Evolutionary conservation across 2,797 vertebrate species (phyloP).

Genomic region (Hydrophis major): DNA sequence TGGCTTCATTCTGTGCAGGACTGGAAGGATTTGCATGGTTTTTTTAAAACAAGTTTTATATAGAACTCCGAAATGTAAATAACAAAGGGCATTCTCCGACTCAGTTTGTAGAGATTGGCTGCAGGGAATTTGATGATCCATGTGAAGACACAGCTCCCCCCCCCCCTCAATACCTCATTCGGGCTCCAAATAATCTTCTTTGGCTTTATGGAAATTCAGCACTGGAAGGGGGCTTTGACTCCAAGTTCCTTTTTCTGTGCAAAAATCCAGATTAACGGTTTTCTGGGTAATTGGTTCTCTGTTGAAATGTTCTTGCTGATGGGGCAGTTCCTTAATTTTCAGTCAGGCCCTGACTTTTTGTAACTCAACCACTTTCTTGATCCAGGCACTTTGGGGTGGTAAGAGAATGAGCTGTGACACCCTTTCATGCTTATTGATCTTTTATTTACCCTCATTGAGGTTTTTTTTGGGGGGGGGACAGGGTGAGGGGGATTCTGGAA

Average conservation of each 20-base stretch:
- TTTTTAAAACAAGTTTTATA: background rate
- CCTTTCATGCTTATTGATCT: background rate
- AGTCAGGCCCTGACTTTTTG: background rate
- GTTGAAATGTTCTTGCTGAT: background rate
- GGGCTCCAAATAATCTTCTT: background rate
- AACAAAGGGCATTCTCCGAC: background rate
- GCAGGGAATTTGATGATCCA: background rate
- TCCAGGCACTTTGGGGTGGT: background rate
- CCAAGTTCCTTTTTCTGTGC: background rate
- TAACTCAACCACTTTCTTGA: background rate
- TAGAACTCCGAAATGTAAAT: background rate
- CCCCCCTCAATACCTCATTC: background rate
- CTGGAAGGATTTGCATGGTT: background rate
- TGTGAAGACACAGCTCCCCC: background rate
- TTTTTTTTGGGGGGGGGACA: background rate
- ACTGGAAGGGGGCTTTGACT: background rate
- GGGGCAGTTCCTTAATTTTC: background rate
- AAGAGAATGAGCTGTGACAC: background rate
- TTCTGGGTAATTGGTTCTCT: background rate
- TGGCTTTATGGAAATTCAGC: background rate
- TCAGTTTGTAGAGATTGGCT: background rate
- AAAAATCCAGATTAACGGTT: background rate
- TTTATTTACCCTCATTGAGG: background rate
- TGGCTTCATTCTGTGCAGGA: background rate
- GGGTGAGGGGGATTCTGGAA: background rate